A percentile compares a stretch with the other conserved stretches of the same genome.
Evolutionary conservation across 2,888 invertebrate genomes (phyloP).

Genomic region (Fragum whitleyi): DNA sequence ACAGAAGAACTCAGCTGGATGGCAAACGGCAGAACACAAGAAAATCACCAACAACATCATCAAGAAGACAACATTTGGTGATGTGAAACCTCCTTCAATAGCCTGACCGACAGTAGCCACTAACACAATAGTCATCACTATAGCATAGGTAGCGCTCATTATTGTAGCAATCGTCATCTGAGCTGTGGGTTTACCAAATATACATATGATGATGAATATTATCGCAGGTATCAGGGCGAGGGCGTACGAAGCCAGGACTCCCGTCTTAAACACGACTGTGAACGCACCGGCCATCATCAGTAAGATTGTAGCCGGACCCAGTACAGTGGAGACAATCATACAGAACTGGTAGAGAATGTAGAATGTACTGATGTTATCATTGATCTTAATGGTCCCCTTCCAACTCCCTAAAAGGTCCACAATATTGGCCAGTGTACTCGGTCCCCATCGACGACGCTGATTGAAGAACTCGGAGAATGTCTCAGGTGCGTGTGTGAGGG

Average conservation of each 20-base stretch:
- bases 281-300: constrained; percentile 99
- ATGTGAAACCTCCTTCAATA: constrained; percentile 94
- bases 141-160: constrained; percentile 93
- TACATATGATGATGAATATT: constrained; percentile 96
- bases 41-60: constrained; percentile 93
- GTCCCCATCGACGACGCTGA: constrained; percentile 99
- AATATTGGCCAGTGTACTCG: constrained; percentile 99
- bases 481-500: constrained; percentile 98
- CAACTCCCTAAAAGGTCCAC: constrained; percentile 91
- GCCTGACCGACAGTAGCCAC: constrained; percentile 99
- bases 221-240: constrained; percentile 97
- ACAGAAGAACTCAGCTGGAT: constrained; percentile 91
- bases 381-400: constrained; percentile 75
- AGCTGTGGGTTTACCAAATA: constrained; percentile 95
- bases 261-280: constrained; percentile 98
- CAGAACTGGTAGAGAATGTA: constrained; percentile 80
- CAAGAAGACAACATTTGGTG: constrained; percentile 79
- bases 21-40: constrained; percentile 97
- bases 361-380: constrained; percentile 80
- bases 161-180: constrained; percentile 88
- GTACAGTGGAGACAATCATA: constrained; percentile 74
- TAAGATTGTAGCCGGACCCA: constrained; percentile 80
- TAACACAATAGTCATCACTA: constrained; percentile 99
- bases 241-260: constrained; percentile 98
- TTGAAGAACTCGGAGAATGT: constrained; percentile 91